Base-by-base conservation (phyloP, 2,888 invertebrate species). In the Caenorhabditis japonica region DNA sequence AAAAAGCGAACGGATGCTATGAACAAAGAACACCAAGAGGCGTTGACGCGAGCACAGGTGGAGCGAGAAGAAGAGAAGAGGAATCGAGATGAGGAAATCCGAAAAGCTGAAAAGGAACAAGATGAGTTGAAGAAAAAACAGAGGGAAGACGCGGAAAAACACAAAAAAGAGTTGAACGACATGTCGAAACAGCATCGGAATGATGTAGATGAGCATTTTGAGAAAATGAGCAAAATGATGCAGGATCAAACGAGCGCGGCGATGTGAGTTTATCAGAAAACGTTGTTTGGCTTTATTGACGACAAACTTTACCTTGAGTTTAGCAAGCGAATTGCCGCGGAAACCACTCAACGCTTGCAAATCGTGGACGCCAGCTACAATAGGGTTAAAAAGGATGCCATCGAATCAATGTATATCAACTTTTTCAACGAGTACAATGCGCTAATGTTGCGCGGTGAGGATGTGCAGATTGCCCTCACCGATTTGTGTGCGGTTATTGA, bases 21-120 rank as follows among this genome's bases (percentile, higher is more conserved):
- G 23, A 12, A 23, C 8, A 23, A 33, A 15, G 47, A 21, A 25
- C 27, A 33, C 12, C 23, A 47, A 3, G 15, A 5, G 47, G 47
- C 19, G 47, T 23, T 39, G 39, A 3, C 5, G 25, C 15, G 12
- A 19, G 25, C 12, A 5, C 3, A 15, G n/a, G 47, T 4, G 23
- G 17, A 33, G 33, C 15, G 23, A 13, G 47, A 33, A 4, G 23
- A 47, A 25, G 47, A 47, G 47, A 47, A 25, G 47, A 21, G 15
- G 47, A n/a, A 19, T 15, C 5, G 47, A 3, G 47, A 47, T 13
- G 15, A 33, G 25, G 17, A 47, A 25, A 47, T 27, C 12, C 23
- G 15, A 25, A 4, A 3, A 13, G 47, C 27, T 3, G 33, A 33
- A 25, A 33, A 23, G 23, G 33, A 33, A 25, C 5, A 19, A 25